Percentiles rank a stretch among this genome's conserved stretches.
Evolutionary conservation across 1,140 invertebrate species (phyloP).

Genomic region (Andrena cerasifolii): DNA sequence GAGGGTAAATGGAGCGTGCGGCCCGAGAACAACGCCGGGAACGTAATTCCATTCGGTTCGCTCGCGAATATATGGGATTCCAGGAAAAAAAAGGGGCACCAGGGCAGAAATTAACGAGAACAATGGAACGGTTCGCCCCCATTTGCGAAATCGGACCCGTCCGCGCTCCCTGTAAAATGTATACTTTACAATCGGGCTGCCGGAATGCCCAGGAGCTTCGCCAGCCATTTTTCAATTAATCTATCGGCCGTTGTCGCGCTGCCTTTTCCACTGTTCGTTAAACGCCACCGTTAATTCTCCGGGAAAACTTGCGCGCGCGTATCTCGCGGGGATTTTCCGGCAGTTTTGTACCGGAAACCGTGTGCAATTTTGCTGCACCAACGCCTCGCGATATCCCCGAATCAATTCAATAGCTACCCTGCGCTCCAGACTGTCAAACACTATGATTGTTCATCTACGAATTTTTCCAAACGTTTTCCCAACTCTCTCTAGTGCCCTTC

Average conservation of each 20-base stretch:
- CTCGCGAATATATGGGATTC: background rate
- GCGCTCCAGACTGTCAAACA: background rate
- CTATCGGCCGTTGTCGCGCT: constrained; percentile 18
- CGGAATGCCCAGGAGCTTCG: too few species aligned
- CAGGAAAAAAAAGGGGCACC: background rate
- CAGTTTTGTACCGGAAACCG: background rate
- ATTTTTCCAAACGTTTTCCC: background rate
- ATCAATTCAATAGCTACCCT: background rate
- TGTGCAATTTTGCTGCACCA: too few species aligned
- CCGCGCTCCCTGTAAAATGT: constrained; percentile 8
- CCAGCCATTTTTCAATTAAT: constrained; percentile 44
- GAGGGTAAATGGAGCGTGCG: background rate
- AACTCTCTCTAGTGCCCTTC: too few species aligned
- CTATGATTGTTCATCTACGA: background rate
- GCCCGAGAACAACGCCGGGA: background rate
- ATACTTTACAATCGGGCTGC: constrained; percentile 33
- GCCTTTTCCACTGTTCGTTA: constrained; percentile 10
- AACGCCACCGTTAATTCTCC: background rate
- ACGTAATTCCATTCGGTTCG: background rate
- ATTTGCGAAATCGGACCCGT: background rate
- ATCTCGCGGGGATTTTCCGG: background rate
- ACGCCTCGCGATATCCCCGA: background rate
- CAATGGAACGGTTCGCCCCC: background rate
- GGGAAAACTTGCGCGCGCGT: background rate
- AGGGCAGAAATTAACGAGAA: constrained; percentile 17